Evolutionary conservation across 2,113 vertebrate genomes (phyloP), one percentile per base, ranked within the genome.

Genomic region (Phyllostomus hastatus): DNA sequence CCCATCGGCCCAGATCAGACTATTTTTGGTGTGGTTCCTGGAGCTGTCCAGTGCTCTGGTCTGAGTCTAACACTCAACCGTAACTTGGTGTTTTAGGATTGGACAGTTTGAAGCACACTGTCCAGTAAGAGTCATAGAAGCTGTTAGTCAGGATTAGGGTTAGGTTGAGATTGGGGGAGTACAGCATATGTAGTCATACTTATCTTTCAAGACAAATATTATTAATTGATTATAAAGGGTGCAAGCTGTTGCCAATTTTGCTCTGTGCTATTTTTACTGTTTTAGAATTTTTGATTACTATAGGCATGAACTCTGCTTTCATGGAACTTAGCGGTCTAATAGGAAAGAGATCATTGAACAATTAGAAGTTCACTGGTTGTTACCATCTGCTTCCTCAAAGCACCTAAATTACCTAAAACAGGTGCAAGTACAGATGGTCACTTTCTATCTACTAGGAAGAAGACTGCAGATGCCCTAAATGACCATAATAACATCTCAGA

Each of bases 361-460:
- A 69, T 84, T 90, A 81, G 73, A 92, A 82, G 91, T 90, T 90
- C 91, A 73, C 67, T 78, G 88, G 78, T 4, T 72, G 38, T 89
- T 79, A 64, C 87, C 92, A 90, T 87, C 94, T 96, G 95, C 57
- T 95, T 93, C 79, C 73, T 26, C 69, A 57, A 81, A 81, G 67
- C 41, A 82, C 22, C 64, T 72, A 54, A 78, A 43, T 69, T 91
- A 75, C 84, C 59, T 2, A 46, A 85, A 50, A 75, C 93, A 91
- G 95, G 73, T 66, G 48, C 57, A 50, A 69, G 54, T 59, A 11
- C 85, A 93, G 81, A 94, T 73, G 78, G 88, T 52, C 64, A 52
- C 41, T 84, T 87, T 73, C 78, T 52, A 75, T 66, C 41, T 31
- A 4, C 76, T 79, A 24, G 9, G 20, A 80, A 91, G 48, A 41